A percentile compares a stretch with the other conserved stretches of the same genome.
These are phyloP conservation scores for Carabus problematicus DNA, from an alignment of 2,888 invertebrate genomes.

Conservation along the genomic window DNA sequence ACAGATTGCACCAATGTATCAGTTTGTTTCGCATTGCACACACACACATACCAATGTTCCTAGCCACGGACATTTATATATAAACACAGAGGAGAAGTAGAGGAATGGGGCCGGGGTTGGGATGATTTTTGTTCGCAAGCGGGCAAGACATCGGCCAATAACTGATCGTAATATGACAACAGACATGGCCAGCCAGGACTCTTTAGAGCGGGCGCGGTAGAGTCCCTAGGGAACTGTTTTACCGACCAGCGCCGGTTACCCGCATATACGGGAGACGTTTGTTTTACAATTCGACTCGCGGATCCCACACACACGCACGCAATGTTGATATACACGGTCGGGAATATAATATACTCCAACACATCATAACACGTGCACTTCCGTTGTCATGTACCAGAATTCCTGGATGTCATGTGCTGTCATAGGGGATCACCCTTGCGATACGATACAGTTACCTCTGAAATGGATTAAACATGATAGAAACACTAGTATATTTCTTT, in stretches of 20 bases:
- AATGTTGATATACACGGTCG: no score
- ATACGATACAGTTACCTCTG: no score
- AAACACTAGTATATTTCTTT: no score
- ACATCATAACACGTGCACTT: not conserved
- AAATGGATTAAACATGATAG: no score
- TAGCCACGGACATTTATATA: slow-evolving; percentile 1
- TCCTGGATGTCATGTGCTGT: not conserved
- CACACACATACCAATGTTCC: not conserved
- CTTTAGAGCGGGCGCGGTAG: slow-evolving; percentile 6
- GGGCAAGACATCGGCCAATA: slow-evolving; percentile 12
- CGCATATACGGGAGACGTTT: slow-evolving; percentile 1
- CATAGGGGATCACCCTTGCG: slow-evolving; percentile 3
- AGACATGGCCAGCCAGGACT: slow-evolving; percentile 7
- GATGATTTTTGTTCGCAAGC: not conserved
- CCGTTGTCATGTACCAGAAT: not conserved
- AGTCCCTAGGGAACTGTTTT: slow-evolving; percentile 1
- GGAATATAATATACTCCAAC: not conserved
- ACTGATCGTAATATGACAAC: slow-evolving; percentile 15
- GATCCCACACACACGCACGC: not conserved
- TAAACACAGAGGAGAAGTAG: not conserved
- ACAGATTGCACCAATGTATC: not conserved
- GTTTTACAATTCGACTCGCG: slow-evolving; percentile 17
- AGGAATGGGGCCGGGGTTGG: not conserved
- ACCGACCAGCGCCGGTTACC: not conserved
- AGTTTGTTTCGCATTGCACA: not conserved